Evolutionary conservation across 1,140 invertebrate genomes (phyloP).

Genomic region (Aethina tumida): DNA sequence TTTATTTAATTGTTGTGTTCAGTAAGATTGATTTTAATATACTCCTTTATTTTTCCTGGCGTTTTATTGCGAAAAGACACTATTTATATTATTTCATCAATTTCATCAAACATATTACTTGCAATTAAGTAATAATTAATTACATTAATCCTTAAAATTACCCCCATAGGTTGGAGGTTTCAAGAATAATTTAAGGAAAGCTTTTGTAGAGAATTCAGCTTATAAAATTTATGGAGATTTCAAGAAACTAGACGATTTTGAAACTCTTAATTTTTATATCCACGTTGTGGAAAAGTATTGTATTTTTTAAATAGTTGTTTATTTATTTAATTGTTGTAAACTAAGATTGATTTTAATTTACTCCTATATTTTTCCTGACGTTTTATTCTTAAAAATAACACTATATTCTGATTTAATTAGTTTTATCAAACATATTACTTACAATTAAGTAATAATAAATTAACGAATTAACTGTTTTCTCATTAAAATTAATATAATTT

Average conservation of each 20-base stretch:
- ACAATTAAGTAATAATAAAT: too few species aligned
- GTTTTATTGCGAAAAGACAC: constrained; percentile 4
- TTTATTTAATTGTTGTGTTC: background rate
- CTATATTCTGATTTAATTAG: background rate
- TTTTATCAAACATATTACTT: constrained; percentile 1
- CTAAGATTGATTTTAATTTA: constrained; percentile 4
- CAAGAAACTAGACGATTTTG: constrained; percentile 51
- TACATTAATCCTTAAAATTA: constrained; percentile 79
- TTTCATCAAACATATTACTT: constrained; percentile 1
- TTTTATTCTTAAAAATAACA: constrained; percentile 4
- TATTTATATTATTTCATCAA: constrained; percentile 4
- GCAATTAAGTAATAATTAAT: too few species aligned
- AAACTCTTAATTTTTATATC: constrained; percentile 72
- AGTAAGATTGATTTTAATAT: constrained; percentile 4
- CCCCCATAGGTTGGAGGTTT: constrained; percentile 68
- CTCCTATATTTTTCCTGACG: background rate
- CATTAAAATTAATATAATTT: too few species aligned
- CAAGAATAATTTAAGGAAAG: constrained; percentile 55
- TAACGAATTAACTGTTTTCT: too few species aligned
- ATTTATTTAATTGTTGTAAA: background rate
- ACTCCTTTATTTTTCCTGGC: background rate
- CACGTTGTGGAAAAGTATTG: constrained; percentile 63
- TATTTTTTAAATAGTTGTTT: constrained; percentile 6
- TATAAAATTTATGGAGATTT: constrained; percentile 75
- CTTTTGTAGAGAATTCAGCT: constrained; percentile 53